Conservation (phyloP, 2,113 vertebrate species). For the Chloropsis cyanopogon region DNA sequence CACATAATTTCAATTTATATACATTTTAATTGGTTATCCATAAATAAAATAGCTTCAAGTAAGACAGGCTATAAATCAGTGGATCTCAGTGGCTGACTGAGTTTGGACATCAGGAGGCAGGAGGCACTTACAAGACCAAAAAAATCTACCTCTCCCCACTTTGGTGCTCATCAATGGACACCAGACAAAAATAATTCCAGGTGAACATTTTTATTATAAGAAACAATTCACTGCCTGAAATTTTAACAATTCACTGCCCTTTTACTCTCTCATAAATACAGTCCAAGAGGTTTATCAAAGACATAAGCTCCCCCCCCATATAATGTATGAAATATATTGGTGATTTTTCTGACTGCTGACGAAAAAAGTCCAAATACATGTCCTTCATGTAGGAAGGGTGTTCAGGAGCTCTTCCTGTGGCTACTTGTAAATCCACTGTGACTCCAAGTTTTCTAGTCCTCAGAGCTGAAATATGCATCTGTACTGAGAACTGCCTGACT, state of each 20-base stretch:
- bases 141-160: neutral
- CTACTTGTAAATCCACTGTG: neutral
- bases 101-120: neutral
- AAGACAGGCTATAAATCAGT: neutral
- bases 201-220: neutral
- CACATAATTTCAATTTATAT: neutral
- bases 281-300: neutral
- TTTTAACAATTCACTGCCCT: neutral
- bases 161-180: neutral
- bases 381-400: neutral
- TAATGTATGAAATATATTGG: neutral
- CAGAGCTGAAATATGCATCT: neutral
- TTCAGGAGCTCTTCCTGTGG: neutral
- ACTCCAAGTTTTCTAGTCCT: neutral
- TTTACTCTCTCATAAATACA: neutral
- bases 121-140: neutral
- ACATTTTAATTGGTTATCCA: neutral
- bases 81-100: neutral
- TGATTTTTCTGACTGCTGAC: neutral
- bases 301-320: neutral
- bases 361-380: neutral
- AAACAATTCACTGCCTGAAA: neutral
- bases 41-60: neutral
- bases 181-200: neutral
- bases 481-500: neutral